Base-by-base conservation (phyloP, 1,140 invertebrate genomes). In the Aphelenchoides besseyi region DNA sequence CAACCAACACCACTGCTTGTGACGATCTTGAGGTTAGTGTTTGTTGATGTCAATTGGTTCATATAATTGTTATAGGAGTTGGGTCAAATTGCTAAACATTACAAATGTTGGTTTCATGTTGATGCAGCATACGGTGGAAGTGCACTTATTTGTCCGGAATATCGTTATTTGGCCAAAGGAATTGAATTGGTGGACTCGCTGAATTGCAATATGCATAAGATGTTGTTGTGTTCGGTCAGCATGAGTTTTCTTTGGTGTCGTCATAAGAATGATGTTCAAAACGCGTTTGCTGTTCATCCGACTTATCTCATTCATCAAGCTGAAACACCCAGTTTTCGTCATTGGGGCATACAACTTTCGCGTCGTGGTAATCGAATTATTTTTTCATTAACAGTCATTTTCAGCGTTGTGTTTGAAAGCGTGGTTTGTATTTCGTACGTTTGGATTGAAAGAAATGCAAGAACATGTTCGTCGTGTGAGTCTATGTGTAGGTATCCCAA, bases 101-200 rank as follows among this genome's bases (percentile, higher is more conserved):
- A 66, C 30, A 53, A 53, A 12, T 33, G 32, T 30, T 66, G 63
- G 63, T 33, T 66, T 29, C 30, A 37, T 1, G 36, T 64, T 35
- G 63, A 66, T 53, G 63, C 32, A 16, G 63, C 63, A n/a, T 66
- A 66, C 8, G 63, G 63, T 33, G 63, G 63, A 12, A 12, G 32
- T 23, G 36, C 63, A 2, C 16, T 66, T 12, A 16, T 66, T 37
- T 37, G 30, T 32, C 63, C 63, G 36, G 63, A 66, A 35, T 66
- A 32, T 32, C 63, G 63, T 33, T 33, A 66, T 1, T 53, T 66
- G 12, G 30, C 12, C 3, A 12, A 35, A 12, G 63, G 63, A n/a
- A 12, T 66, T 12, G 63, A 66, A 12, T 12, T 12, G 1, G 63
- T 66, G 12, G 63, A 66, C 36, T 41, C 36, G 36, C n/a, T 53